These are phyloP conservation scores for Pantherophis vulpinus DNA, from an alignment of 2,797 vertebrate species.

Conservation along the genomic window DNA sequence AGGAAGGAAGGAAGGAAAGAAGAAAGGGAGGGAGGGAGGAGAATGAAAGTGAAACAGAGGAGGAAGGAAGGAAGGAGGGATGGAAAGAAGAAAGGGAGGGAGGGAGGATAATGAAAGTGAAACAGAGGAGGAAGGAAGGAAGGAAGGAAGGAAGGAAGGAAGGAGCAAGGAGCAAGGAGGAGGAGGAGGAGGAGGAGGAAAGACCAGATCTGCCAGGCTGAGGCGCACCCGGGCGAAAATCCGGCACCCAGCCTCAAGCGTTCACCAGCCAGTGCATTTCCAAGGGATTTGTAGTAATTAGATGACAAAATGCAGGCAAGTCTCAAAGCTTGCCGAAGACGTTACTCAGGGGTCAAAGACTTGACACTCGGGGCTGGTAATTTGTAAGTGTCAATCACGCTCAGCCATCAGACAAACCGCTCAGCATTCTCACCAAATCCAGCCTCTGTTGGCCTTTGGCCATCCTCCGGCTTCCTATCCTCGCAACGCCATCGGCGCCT, in stretches of 20 bases:
- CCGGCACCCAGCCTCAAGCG: conserved; percentile 89
- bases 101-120: too few relatives aligned
- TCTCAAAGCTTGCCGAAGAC: conserved; percentile 88
- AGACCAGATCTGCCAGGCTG: conserved; percentile 70
- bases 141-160: too few relatives aligned
- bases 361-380: conserved; percentile 96
- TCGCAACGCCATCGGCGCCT: neutral
- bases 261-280: conserved; percentile 95
- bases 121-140: too few relatives aligned
- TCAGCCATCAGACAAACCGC: conserved; percentile 81
- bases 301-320: conserved; percentile 99
- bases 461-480: conserved; percentile 13
- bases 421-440: conserved; percentile 71
- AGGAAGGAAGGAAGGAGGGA: too few relatives aligned
- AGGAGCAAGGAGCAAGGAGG: conserved; percentile 34
- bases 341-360: conserved; percentile 97
- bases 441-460: conserved; percentile 30
- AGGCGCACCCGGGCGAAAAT: conserved; percentile 69
- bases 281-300: conserved; percentile 99
- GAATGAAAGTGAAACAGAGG: too few relatives aligned
- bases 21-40: neutral
- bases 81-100: too few relatives aligned
- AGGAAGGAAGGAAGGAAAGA: neutral
- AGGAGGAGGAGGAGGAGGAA: neutral
- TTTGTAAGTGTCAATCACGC: conserved; percentile 99